Evolutionary conservation across 2,888 invertebrate genomes (phyloP).

Genomic region (Odontothrips loti): DNA sequence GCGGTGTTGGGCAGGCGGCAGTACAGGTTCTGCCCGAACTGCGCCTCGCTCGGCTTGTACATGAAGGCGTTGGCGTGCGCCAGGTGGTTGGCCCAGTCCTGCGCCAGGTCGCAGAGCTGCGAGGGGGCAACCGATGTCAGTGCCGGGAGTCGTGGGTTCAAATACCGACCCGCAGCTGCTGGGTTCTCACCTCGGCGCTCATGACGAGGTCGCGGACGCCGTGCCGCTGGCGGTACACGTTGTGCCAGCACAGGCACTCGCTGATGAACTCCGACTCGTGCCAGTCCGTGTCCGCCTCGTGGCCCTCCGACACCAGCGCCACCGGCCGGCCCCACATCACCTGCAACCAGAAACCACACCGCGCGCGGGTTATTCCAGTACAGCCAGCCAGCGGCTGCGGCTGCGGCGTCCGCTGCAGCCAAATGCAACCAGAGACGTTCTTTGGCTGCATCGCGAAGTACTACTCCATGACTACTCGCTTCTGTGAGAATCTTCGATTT

Average conservation of each 20-base stretch:
- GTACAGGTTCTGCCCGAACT: slow-evolving; percentile 76
- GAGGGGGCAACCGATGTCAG: slow-evolving; percentile 41
- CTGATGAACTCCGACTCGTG: slow-evolving; percentile 77
- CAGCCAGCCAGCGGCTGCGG: too few relatives aligned
- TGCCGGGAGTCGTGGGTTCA: too few relatives aligned
- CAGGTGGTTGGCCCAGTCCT: slow-evolving; percentile 83
- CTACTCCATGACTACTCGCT: too few relatives aligned
- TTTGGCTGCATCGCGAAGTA: too few relatives aligned
- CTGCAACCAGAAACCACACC: slow-evolving; percentile 46
- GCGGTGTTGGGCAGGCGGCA: slow-evolving; percentile 65
- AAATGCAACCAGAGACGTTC: too few relatives aligned
- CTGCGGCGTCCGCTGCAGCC: too few relatives aligned
- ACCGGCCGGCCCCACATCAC: slow-evolving; percentile 63
- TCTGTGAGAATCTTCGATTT: too few relatives aligned
- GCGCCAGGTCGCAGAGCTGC: slow-evolving; percentile 73
- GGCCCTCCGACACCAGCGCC: slow-evolving; percentile 65
- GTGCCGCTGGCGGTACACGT: slow-evolving; percentile 73
- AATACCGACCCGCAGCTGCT: too few relatives aligned
- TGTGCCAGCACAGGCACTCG: slow-evolving; percentile 78
- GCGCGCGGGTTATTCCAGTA: too few relatives aligned
- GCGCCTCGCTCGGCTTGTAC: slow-evolving; percentile 66
- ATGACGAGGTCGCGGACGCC: slow-evolving; percentile 67
- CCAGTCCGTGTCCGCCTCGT: slow-evolving; percentile 69
- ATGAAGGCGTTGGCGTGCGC: slow-evolving; percentile 75
- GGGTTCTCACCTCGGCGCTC: slow-evolving; percentile 73